Conservation (phyloP, 2,888 invertebrate species). For the Drosophila kuntzei region DNA sequence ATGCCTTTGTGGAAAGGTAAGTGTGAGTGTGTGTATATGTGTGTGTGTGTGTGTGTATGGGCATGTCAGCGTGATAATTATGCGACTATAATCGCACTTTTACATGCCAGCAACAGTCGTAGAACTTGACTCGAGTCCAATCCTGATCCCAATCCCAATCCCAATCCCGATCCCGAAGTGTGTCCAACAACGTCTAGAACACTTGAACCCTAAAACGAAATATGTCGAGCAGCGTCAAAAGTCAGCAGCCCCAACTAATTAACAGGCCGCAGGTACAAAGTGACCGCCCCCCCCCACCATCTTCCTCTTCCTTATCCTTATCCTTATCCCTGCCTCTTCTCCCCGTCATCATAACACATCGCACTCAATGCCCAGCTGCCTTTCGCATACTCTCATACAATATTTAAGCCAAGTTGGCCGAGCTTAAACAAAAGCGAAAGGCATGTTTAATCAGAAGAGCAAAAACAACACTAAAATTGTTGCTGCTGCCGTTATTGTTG, state of each 20-base stretch:
- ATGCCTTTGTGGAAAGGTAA: conserved; percentile 10
- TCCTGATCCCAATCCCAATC: background rate
- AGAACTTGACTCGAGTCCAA: conserved; percentile 1
- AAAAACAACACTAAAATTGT: conserved; percentile 73
- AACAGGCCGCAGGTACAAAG: conserved; percentile 77
- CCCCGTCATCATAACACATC: background rate
- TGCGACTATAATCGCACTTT: conserved; percentile 81
- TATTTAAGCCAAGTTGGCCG: conserved; percentile 72
- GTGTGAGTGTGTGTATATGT: conserved; percentile 58
- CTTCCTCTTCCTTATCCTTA: background rate
- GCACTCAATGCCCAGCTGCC: conserved; percentile 18
- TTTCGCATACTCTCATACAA: conserved; percentile 66
- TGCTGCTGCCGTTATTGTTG: conserved; percentile 31
- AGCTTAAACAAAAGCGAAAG: conserved; percentile 79
- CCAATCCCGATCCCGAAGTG: conserved; percentile 20
- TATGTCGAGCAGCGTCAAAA: conserved; percentile 76
- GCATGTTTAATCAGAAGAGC: conserved; percentile 81
- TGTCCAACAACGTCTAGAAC: conserved; percentile 48
- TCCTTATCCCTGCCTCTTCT: too few species aligned
- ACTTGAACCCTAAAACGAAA: conserved; percentile 78
- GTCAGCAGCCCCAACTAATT: conserved; percentile 77
- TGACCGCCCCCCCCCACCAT: conserved; percentile 1
- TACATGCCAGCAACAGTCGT: conserved; percentile 68
- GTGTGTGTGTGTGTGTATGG: conserved; percentile 55
- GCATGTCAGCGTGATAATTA: conserved; percentile 81